Percentiles rank a stretch among this genome's conserved stretches.
Evolutionary conservation across 2,113 vertebrate genomes (phyloP).

Genomic region (Gymnarchus niloticus): DNA sequence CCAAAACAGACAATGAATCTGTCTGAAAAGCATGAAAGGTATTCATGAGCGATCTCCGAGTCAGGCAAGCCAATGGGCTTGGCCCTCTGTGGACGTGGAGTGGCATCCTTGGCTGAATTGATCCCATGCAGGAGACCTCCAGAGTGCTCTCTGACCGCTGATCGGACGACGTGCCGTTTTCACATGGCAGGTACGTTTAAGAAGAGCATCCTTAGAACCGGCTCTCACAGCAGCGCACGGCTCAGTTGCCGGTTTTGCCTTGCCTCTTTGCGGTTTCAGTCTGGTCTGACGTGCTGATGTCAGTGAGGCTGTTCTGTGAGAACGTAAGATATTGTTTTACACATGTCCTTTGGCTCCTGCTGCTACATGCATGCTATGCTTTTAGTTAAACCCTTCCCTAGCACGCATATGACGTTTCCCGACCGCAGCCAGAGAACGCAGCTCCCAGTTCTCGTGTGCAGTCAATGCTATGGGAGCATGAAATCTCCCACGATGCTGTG

Average conservation of each 20-base stretch:
- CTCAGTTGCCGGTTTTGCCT: background rate
- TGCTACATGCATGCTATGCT: background rate
- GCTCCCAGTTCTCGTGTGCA: background rate
- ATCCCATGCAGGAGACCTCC: background rate
- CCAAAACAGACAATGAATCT: conserved; percentile 55
- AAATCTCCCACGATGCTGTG: background rate
- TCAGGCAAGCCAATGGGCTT: background rate
- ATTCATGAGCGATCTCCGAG: conserved; percentile 46
- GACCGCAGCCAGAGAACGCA: background rate
- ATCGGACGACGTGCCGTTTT: background rate
- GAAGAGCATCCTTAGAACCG: background rate
- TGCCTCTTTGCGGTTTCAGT: background rate
- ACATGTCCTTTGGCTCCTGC: background rate
- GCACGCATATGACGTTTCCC: background rate
- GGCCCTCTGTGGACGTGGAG: background rate
- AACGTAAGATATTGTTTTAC: background rate
- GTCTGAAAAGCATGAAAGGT: conserved; percentile 46
- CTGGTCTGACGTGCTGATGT: background rate
- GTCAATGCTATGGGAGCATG: background rate
- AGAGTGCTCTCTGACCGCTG: background rate
- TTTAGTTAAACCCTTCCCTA: background rate
- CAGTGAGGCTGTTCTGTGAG: background rate
- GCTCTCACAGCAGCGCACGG: background rate
- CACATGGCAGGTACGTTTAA: background rate
- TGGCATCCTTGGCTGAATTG: conserved; percentile 19